These are phyloP conservation scores for Tholera decimalis DNA, from an alignment of 2,888 invertebrate species.

Conservation along the genomic window DNA sequence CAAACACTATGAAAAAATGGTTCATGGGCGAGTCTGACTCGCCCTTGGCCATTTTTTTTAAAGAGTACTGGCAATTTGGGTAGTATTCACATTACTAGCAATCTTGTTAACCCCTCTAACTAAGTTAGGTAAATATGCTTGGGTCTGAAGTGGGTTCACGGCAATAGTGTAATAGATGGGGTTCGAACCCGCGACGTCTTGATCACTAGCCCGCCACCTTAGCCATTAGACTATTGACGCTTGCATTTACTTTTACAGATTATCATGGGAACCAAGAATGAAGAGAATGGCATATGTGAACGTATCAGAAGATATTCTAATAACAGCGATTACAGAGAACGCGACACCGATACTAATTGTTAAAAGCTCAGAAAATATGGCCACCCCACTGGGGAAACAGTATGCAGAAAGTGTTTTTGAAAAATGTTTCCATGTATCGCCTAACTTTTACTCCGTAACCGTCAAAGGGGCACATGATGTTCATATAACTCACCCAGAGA, in stretches of 20 bases:
- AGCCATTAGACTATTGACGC: too few species aligned
- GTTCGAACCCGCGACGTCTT: too few species aligned
- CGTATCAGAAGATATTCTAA: slow-evolving; percentile 72
- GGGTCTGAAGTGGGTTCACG: too few species aligned
- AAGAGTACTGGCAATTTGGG: too few species aligned
- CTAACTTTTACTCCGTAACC: slow-evolving; percentile 59
- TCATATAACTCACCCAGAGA: slow-evolving; percentile 40
- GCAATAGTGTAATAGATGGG: too few species aligned
- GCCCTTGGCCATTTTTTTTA: too few species aligned
- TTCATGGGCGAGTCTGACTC: too few species aligned
- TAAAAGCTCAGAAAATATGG: slow-evolving; percentile 67
- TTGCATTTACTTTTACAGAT: slow-evolving; percentile 63
- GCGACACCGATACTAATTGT: slow-evolving; percentile 75
- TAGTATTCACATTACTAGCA: too few species aligned
- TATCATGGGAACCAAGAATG: slow-evolving; percentile 79
- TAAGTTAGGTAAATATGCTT: too few species aligned
- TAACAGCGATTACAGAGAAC: slow-evolving; percentile 65
- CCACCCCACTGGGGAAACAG: slow-evolving; percentile 44
- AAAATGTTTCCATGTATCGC: slow-evolving; percentile 67
- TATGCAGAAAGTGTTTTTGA: slow-evolving; percentile 67
- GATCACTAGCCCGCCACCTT: too few species aligned
- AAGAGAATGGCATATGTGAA: slow-evolving; percentile 67
- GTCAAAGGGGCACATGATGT: slow-evolving; percentile 42
- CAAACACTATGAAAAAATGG: too few species aligned
- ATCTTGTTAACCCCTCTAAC: too few species aligned